Evolutionary conservation across 2,113 vertebrate species (phyloP).

Genomic region (Antechinus flavipes): DNA sequence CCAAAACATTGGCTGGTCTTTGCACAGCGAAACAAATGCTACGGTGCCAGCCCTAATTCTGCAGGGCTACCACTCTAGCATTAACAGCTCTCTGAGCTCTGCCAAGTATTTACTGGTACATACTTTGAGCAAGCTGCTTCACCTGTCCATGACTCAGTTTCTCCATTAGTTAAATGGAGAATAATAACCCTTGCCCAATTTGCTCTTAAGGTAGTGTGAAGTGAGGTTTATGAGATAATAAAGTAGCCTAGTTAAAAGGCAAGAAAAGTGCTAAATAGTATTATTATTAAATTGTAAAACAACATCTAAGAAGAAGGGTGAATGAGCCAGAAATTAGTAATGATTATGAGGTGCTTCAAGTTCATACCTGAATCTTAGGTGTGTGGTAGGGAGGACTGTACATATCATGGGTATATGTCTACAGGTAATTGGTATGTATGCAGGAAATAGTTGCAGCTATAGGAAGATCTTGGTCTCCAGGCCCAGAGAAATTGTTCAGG

Average conservation of each 20-base stretch:
- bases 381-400: not conserved
- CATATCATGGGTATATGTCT: not conserved
- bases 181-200: not conserved
- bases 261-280: not conserved
- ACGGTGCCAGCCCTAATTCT: not conserved
- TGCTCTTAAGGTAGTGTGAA: not conserved
- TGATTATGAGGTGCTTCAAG: not conserved
- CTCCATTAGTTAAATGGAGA: not conserved
- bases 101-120: constrained; percentile 21
- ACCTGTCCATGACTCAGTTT: not conserved
- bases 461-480: not conserved
- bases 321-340: not conserved
- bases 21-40: not conserved
- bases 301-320: not conserved
- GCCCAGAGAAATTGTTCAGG: not conserved
- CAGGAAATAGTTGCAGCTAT: not conserved
- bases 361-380: not conserved
- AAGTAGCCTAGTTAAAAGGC: not conserved
- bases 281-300: not conserved
- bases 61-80: not conserved
- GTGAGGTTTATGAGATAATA: constrained; percentile 7
- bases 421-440: not conserved
- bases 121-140: not conserved
- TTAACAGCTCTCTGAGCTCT: constrained; percentile 29
- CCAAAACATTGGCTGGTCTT: not conserved